Base-by-base conservation (phyloP, 2,888 invertebrate species). In the Agrochola lota region DNA sequence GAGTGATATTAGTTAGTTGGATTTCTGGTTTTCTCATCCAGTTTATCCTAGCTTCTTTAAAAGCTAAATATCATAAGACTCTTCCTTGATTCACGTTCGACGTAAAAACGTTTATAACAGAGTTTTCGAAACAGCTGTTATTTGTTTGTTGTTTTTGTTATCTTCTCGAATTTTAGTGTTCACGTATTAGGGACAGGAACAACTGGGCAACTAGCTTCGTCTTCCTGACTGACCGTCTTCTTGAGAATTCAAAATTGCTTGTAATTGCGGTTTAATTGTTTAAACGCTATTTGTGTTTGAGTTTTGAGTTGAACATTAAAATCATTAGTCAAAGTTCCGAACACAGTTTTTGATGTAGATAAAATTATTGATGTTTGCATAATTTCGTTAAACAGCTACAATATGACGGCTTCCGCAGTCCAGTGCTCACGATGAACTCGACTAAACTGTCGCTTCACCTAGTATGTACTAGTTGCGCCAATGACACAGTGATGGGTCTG, bases 401-500 rank as follows among this genome's bases (percentile, higher is more conserved):
- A 8, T 72, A 49, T 62, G 52, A 17, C 73, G 73, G 57, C n/a
- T n/a, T n/a, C n/a, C n/a, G n/a, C 49, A 78, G 71, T 77, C 59
- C 43, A 78, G 63, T 83, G 52, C 52, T 30, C 83, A 59, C 62
- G 35, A 71, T 59, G 40, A 67, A 71, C 76, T 81, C 46, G 0
- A 17, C 59, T n/a, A 30, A 83, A 68, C 30, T 68, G 67, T 35
- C 23, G 35, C 62, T 83, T 77, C 57, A 63, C 43, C 62, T 4
- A 49, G 6, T 46, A 68, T 6, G 26, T 81, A 59, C 71, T 71
- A 57, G 20, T 81, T 83, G 67, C 68, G 52, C 63, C 59, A 83
- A 59, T 71, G 59, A 71, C 78, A 76, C 43, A 67, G 35, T 62
- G 60, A 35, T 30, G 40, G 23, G 20, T 64, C 63, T 71, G 11